Evolutionary conservation across 2,888 invertebrate species (phyloP).

Genomic region (Aquatica leii): DNA sequence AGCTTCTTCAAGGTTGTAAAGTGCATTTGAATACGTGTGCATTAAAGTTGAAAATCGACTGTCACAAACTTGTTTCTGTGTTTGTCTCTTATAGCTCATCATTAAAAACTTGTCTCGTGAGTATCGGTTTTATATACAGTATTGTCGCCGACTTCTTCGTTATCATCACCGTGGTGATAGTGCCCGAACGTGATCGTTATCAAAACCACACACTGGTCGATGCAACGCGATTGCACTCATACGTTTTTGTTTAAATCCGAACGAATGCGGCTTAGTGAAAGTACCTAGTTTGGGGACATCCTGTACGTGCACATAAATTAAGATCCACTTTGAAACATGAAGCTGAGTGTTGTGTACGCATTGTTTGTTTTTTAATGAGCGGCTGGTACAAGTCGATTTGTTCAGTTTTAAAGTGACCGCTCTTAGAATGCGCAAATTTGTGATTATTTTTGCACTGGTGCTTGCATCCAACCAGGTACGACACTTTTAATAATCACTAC

Average conservation of each 20-base stretch:
- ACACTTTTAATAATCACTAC: no score
- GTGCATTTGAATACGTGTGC: conserved; percentile 11
- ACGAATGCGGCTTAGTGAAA: neutral
- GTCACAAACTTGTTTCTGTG: conserved; percentile 25
- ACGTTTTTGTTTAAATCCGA: conserved; percentile 9
- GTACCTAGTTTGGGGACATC: conserved; percentile 11
- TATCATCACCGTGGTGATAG: neutral
- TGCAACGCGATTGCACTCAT: no score
- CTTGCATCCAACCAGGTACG: neutral
- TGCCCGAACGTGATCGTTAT: no score
- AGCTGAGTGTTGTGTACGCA: conserved; percentile 21
- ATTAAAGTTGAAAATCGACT: conserved; percentile 27
- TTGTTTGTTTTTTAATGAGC: conserved; percentile 25
- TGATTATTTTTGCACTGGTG: neutral
- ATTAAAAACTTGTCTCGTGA: conserved; percentile 27
- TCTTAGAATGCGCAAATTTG: neutral
- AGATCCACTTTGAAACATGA: conserved; percentile 23
- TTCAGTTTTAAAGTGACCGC: neutral
- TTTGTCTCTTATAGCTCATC: conserved; percentile 15
- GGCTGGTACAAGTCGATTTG: conserved; percentile 5
- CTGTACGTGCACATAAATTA: conserved; percentile 21
- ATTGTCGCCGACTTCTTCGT: neutral
- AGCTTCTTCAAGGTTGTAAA: conserved; percentile 26
- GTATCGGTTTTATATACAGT: conserved; percentile 16
- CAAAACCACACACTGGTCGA: no score